Evolutionary conservation across 2,888 invertebrate genomes (phyloP), one percentile per base, ranked within the genome.

Genomic region (Hermaeophaga mercurialis): DNA sequence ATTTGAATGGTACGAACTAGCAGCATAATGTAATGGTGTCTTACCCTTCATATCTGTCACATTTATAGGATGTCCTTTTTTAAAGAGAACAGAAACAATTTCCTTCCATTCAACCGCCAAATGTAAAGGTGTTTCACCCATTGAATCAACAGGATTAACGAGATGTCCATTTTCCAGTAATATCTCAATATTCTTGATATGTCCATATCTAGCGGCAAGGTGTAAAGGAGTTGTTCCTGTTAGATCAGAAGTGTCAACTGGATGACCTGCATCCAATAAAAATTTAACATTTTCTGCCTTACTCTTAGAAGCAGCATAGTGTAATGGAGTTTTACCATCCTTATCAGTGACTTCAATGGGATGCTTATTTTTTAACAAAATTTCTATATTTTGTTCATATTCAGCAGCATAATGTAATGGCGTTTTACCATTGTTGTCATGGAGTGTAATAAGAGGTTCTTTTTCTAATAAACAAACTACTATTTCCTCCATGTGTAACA

Each of bases 361-460:
- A 19, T 39, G 31, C 5, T 33, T 31, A n/a, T 26, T 28, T 1
- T 28, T 9, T 11, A 52, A 8, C 15, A 52, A 43, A 33, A 19
- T 9, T 11, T 52, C n/a, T 11, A 17, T 11, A 17, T 31, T 19
- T 9, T 8, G 43, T 19, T n/a, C 24, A n/a, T 36, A n/a, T 15
- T 15, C 33, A 18, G 28, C 11, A 7, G 50, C 24, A 18, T 14
- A 24, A 15, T 48, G 48, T 26, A 48, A 38, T 14, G 36, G 26
- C 1, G 48, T 38, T 15, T 14, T 24, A 11, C 24, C 24, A 11
- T 24, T n/a, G 14, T 2, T 11, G 12, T 41, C 24, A 9, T 6
- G 11, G 7, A 24, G 8, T 2, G 2, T 11, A 3, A 41, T 41
- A 22, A 11, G 8, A n/a, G n/a, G n/a, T n/a, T n/a, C n/a, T n/a